Base-by-base conservation (phyloP, 2,888 invertebrate genomes). In the Geophilus truncorum region DNA sequence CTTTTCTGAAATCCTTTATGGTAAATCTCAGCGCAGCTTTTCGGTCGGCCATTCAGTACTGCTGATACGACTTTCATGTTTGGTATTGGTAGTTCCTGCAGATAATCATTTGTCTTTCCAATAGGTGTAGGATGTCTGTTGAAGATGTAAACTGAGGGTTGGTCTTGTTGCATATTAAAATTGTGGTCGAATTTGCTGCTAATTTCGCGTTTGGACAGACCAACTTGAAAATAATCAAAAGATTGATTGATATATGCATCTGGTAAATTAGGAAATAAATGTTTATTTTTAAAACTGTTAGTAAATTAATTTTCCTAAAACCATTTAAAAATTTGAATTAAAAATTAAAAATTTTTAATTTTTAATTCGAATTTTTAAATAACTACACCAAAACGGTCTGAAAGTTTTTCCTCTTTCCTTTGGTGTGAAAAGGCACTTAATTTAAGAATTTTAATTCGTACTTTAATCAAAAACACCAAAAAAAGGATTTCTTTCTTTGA, bases 1-100 rank as follows among this genome's bases (percentile, higher is more conserved):
- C 81, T 82, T 6, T 57, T 80, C 10, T 79, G 82, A 25, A 79
- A 51, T 5, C 83, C 83, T 10, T 81, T 80, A n/a, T 79, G 76
- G 21, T 75, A 36, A 6, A 83, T 40, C 21, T 82, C 81, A 3
- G 82, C 82, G 15, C 83, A 83, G 23, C 80, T 80, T 10, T 18
- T 1, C 15, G 79, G 79, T 4, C 62, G 23, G 25, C 62, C 62
- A 23, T 62, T 62, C 25, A 62, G 25, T 25, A 25, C 62, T 12
- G 62, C 62, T 25, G 62, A 62, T 3, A 62, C 62, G 3, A 62
- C 62, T 62, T 62, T 23, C 25, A 62, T 62, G 9, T 28, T 62
- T 25, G 62, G 6, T 9, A 62, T 25, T 25, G 62, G 62, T 10
- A 62, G 1, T 62, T 62, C 62, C 25, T 62, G 25, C 25, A 62